Percentiles rank a stretch among this genome's conserved stretches.
phyloP scores from a whole-genome alignment of 2,113 vertebrate genomes.

The Leucoraja erinaceus region DNA sequence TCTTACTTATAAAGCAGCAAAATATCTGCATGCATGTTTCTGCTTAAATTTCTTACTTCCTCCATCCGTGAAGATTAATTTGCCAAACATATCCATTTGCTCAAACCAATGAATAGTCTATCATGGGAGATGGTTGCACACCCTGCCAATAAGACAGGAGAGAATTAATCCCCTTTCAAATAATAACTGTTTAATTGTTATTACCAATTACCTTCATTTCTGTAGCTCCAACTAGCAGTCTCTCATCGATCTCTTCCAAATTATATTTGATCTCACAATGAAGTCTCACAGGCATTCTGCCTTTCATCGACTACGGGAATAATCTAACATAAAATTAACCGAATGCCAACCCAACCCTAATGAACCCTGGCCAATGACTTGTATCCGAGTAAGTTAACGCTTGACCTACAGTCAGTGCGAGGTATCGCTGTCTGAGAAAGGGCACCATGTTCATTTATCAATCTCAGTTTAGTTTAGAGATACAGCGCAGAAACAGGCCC shows the following conservation, averaged over 20 bases:
- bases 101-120: background rate
- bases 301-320: background rate
- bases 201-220: constrained; percentile 5
- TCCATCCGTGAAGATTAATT: background rate
- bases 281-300: background rate
- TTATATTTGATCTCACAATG: background rate
- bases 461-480: background rate
- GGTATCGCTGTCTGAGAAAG: too few relatives aligned
- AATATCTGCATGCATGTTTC: background rate
- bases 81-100: background rate
- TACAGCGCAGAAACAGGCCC: too few relatives aligned
- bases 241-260: background rate
- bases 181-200: background rate
- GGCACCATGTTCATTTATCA: background rate
- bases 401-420: background rate
- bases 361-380: background rate
- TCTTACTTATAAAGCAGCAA: background rate
- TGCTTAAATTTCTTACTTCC: background rate
- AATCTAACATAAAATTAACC: background rate
- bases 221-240: background rate
- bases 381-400: background rate
- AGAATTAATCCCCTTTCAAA: background rate
- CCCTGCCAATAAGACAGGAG: background rate
- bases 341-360: background rate
- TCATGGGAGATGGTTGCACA: background rate